These are phyloP conservation scores for Morone saxatilis DNA, from an alignment of 2,113 vertebrate genomes.

Conservation along the genomic window DNA sequence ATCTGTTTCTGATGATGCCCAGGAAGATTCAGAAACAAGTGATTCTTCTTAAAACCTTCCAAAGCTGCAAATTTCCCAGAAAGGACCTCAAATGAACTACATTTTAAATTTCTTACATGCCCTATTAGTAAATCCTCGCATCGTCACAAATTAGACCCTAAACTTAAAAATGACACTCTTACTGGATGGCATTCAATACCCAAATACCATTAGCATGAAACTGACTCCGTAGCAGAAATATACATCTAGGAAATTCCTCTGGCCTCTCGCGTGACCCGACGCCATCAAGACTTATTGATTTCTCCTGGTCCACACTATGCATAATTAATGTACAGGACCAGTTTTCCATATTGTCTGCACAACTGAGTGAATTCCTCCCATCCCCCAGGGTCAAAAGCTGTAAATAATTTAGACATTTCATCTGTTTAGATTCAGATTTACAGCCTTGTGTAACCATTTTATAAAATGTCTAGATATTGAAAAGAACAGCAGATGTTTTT, in stretches of 20 bases:
- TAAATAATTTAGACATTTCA: constrained; percentile 70
- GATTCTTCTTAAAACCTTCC: neutral
- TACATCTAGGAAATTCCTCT: constrained; percentile 48
- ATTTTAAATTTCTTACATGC: neutral
- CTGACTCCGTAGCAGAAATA: constrained; percentile 1
- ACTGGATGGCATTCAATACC: neutral
- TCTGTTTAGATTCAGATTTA: constrained; percentile 33
- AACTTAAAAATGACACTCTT: constrained; percentile 5
- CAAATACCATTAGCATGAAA: constrained; percentile 9
- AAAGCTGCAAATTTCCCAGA: neutral
- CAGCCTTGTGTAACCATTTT: constrained; percentile 12
- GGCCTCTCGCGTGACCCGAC: constrained; percentile 41
- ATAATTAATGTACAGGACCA: constrained; percentile 69
- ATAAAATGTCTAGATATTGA: constrained; percentile 13
- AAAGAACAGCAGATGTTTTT: constrained; percentile 16
- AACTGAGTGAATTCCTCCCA: constrained; percentile 46
- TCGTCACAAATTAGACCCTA: neutral
- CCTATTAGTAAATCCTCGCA: neutral
- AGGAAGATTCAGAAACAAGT: neutral
- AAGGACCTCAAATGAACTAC: neutral
- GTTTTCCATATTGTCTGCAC: constrained; percentile 56
- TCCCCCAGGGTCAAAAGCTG: constrained; percentile 21
- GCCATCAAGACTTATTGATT: constrained; percentile 65
- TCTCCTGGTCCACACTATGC: constrained; percentile 42
- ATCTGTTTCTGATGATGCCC: neutral